A percentile compares a stretch with the other conserved stretches of the same genome.
phyloP scores from a whole-genome alignment of 1,140 invertebrate species.

The Procambarus virginalis region DNA sequence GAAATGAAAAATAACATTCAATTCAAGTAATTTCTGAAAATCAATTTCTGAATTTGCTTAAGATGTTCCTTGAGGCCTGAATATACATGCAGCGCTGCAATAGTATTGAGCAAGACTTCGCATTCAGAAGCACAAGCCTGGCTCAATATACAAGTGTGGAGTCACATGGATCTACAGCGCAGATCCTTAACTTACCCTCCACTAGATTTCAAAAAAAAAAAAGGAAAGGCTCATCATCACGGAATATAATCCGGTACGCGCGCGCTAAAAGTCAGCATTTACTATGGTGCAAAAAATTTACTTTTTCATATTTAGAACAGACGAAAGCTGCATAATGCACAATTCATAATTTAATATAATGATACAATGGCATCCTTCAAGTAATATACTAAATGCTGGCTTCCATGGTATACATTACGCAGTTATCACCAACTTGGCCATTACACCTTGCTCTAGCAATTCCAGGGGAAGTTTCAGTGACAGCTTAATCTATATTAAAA shows the following conservation, averaged over 20 bases:
- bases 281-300: not conserved
- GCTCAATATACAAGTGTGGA: slow-evolving; percentile 52
- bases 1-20: not conserved
- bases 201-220: slow-evolving; percentile 16
- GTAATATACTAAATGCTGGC: not conserved
- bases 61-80: slow-evolving; percentile 50
- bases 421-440: slow-evolving; percentile 47
- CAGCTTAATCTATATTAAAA: not conserved
- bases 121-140: slow-evolving; percentile 43
- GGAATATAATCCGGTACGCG: slow-evolving; percentile 43
- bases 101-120: slow-evolving; percentile 57
- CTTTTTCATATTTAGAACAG: no score
- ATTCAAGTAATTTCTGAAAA: not conserved
- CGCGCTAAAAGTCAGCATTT: slow-evolving; percentile 28
- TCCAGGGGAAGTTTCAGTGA: slow-evolving; percentile 20
- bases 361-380: not conserved
- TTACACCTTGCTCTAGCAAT: slow-evolving; percentile 30
- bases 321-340: no score
- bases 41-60: not conserved
- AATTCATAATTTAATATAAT: not conserved
- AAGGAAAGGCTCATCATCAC: slow-evolving; percentile 29
- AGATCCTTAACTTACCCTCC: slow-evolving; percentile 49
- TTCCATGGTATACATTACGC: slow-evolving; percentile 13
- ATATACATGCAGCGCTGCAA: slow-evolving; percentile 44
- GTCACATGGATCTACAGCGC: slow-evolving; percentile 49